A percentile compares a stretch with the other conserved stretches of the same genome.
phyloP scores from a whole-genome alignment of 30 jellyfish, hydroid and myxozoan genomes.

The Cassiopea xamachana region DNA sequence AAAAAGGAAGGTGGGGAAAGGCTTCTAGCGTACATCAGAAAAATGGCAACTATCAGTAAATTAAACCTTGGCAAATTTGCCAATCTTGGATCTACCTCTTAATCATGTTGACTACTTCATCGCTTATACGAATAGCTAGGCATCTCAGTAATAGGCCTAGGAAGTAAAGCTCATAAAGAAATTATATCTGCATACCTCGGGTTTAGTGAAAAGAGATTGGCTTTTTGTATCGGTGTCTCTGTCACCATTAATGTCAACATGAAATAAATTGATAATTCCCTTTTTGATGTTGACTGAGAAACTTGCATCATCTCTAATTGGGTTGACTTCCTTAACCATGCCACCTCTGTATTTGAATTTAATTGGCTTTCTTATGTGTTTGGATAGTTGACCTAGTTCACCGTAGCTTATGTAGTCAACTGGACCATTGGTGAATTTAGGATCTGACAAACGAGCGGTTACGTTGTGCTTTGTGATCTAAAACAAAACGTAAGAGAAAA shows the following conservation, averaged over 20 bases:
- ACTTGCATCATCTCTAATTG: constrained; percentile 47
- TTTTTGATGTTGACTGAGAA: constrained; percentile 74
- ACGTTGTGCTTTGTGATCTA: constrained; percentile 58
- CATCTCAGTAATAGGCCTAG: background rate
- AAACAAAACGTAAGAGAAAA: background rate
- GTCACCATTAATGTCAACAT: constrained; percentile 62
- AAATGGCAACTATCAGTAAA: background rate
- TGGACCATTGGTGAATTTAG: constrained; percentile 70
- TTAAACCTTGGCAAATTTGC: background rate
- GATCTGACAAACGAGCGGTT: constrained; percentile 61
- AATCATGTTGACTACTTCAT: background rate
- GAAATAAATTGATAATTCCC: constrained; percentile 67
- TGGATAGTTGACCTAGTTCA: background rate
- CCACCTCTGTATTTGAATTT: constrained; percentile 58
- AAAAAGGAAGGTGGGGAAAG: no score
- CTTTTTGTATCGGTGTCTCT: constrained; percentile 37
- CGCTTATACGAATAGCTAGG: background rate
- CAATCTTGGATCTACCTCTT: background rate
- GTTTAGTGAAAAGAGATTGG: constrained; percentile 29
- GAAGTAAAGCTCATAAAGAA: background rate
- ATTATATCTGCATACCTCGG: constrained; percentile 34
- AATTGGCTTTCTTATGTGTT: constrained; percentile 48
- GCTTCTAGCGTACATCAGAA: no score
- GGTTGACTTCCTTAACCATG: constrained; percentile 36
- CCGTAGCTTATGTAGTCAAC: background rate